Evolutionary conservation across 2,113 vertebrate species (phyloP).

Genomic region (Grus americana): DNA sequence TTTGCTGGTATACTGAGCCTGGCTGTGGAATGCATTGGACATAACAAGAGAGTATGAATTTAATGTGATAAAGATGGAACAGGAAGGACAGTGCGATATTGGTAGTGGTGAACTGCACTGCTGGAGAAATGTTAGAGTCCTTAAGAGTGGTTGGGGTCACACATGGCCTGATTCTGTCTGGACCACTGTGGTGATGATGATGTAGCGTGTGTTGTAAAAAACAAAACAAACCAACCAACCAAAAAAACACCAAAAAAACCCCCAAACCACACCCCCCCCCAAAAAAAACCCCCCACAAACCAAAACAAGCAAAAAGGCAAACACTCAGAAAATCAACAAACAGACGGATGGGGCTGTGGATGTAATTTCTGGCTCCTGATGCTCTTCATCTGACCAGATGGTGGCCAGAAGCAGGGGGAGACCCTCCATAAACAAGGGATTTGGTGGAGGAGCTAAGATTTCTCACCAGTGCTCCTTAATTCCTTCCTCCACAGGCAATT

Average conservation of each 20-base stretch:
- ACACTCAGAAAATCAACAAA: not conserved
- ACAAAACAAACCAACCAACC: not conserved
- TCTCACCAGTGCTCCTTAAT: not conserved
- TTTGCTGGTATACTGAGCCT: fast-evolving
- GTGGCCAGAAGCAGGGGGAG: not conserved
- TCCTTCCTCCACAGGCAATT: not conserved
- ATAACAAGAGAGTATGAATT: not conserved
- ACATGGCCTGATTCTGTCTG: not conserved
- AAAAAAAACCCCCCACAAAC: not conserved
- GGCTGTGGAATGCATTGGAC: not conserved
- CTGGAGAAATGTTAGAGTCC: not conserved
- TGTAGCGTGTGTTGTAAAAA: not conserved
- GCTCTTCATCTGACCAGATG: not conserved
- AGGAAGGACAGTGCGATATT: not conserved
- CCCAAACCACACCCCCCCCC: no score
- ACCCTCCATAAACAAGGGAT: not conserved
- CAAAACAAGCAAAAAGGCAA: not conserved
- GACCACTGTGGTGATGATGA: not conserved
- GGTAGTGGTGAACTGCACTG: not conserved
- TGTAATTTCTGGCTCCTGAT: not conserved
- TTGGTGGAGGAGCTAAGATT: not conserved
- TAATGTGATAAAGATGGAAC: not conserved
- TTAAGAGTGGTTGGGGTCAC: not conserved
- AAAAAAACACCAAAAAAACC: not conserved
- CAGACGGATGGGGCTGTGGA: not conserved